These are phyloP conservation scores for Sapajus apella DNA, from an alignment of 2,113 vertebrate species.

Conservation along the genomic window DNA sequence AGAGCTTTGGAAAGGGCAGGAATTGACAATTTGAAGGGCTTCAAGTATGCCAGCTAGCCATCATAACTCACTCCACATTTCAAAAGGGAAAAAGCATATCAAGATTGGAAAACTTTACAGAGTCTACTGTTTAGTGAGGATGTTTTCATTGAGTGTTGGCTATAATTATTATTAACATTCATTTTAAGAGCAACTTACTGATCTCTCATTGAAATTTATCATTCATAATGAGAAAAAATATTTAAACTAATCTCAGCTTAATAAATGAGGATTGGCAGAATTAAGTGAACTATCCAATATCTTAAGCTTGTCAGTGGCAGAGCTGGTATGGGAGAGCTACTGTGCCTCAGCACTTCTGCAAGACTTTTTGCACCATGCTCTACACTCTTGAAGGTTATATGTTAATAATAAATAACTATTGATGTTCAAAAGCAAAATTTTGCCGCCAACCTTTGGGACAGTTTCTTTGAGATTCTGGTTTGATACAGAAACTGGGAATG, in stretches of 20 bases:
- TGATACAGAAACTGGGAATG: neutral
- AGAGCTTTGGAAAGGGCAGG: constrained; percentile 69
- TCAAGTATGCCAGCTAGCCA: constrained; percentile 70
- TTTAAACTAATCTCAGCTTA: neutral
- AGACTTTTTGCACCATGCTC: neutral
- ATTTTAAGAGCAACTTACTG: constrained; percentile 32
- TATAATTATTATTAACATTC: constrained; percentile 52
- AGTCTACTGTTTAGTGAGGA: constrained; percentile 39
- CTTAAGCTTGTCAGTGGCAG: neutral
- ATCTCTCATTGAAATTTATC: neutral
- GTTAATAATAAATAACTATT: neutral
- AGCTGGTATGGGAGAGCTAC: neutral
- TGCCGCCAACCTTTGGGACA: neutral
- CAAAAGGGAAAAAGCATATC: constrained; percentile 63
- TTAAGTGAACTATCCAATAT: neutral
- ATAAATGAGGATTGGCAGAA: neutral
- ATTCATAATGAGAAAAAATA: neutral
- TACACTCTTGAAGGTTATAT: neutral
- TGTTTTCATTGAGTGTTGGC: constrained; percentile 32
- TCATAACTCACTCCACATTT: constrained; percentile 64
- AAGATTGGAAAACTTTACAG: constrained; percentile 38
- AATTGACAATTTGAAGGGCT: constrained; percentile 64
- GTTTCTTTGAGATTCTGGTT: neutral
- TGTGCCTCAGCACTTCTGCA: neutral
- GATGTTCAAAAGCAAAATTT: neutral